phyloP scores from a whole-genome alignment of 2,888 invertebrate species.

The Callimorpha dominula region DNA sequence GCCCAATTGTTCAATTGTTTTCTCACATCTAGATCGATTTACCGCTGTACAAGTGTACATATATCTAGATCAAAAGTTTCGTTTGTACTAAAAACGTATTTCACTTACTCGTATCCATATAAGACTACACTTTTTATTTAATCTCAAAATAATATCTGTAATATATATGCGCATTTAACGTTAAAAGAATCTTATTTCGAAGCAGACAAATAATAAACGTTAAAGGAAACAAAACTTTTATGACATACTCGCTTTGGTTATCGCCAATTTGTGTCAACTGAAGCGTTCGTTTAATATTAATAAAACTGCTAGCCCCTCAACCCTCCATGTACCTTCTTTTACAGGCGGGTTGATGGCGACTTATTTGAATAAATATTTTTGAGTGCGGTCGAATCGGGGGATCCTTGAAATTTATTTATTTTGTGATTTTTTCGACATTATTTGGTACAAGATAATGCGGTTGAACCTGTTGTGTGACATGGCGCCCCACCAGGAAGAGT shows the following conservation, averaged over 20 bases:
- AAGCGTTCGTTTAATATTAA: constrained; percentile 86
- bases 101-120: constrained; percentile 17
- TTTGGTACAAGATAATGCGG: constrained; percentile 49
- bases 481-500: constrained; percentile 78
- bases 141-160: background rate
- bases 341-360: constrained; percentile 84
- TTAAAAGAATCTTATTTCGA: constrained; percentile 59
- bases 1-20: constrained; percentile 64
- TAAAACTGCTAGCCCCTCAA: constrained; percentile 82
- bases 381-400: constrained; percentile 67
- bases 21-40: constrained; percentile 75
- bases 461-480: constrained; percentile 55
- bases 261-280: constrained; percentile 85
- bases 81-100: constrained; percentile 12
- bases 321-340: constrained; percentile 82
- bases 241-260: constrained; percentile 78
- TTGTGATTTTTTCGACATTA: constrained; percentile 66
- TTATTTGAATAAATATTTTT: constrained; percentile 86
- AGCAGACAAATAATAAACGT: constrained; percentile 67
- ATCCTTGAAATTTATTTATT: constrained; percentile 77
- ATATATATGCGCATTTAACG: constrained; percentile 10
- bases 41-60: constrained; percentile 37
- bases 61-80: constrained; percentile 18
- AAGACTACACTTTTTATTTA: constrained; percentile 3
- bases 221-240: constrained; percentile 73